Conservation (phyloP, 1,140 invertebrate species). For the Tetraneura akinire region DNA sequence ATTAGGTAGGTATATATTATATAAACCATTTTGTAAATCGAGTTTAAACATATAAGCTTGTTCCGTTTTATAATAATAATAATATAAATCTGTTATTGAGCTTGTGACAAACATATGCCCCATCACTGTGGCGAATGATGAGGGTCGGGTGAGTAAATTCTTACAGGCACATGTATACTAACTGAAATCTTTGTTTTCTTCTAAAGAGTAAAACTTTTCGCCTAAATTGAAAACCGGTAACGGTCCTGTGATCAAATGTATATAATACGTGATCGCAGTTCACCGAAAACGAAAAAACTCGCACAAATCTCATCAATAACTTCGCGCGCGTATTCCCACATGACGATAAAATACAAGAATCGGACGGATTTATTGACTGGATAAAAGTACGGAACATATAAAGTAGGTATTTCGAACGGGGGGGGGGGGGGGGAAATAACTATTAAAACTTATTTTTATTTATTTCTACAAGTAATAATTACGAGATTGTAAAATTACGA, state of each 20-base stretch:
- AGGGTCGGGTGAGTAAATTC: not conserved
- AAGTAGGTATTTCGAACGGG: too few relatives aligned
- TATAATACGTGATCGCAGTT: slow-evolving; percentile 35
- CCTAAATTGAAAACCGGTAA: slow-evolving; percentile 33
- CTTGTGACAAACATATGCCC: not conserved
- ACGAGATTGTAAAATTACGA: too few relatives aligned
- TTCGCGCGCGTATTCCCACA: not conserved
- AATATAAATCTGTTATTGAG: not conserved
- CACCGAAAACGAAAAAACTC: not conserved
- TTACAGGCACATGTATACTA: not conserved
- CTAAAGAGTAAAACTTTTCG: slow-evolving; percentile 9
- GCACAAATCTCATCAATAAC: not conserved
- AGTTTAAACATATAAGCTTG: slow-evolving; percentile 5
- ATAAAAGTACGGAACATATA: slow-evolving; percentile 17
- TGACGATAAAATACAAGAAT: not conserved
- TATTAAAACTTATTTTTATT: too few relatives aligned
- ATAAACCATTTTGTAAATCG: not conserved
- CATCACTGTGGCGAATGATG: not conserved
- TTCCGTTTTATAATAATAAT: not conserved
- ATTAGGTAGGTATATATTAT: not conserved
- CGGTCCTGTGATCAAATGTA: slow-evolving; percentile 32
- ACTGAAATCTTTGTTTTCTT: not conserved
- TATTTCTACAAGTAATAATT: too few relatives aligned
- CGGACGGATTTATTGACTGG: not conserved
- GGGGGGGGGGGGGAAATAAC: too few relatives aligned